Evolutionary conservation across 2,113 vertebrate species (phyloP), one percentile per base, ranked within the genome.

Genomic region (Euleptes europaea): DNA sequence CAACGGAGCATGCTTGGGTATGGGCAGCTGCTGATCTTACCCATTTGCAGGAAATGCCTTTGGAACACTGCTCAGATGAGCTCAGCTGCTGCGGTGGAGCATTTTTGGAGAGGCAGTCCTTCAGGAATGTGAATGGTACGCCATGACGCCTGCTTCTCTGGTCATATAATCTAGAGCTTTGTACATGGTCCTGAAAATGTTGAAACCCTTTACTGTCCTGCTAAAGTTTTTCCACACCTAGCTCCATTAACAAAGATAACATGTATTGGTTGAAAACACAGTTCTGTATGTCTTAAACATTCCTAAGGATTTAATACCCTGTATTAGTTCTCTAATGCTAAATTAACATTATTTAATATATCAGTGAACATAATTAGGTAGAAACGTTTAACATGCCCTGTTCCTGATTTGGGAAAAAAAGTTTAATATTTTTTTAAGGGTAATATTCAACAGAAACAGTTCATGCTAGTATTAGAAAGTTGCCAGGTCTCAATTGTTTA

Each of bases 401-500:
- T 76, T 60, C 83, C 78, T 80, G 82, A 84, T 88, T 93, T 90
- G 90, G n/a, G n/a, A n/a, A n/a, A n/a, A n/a, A n/a, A n/a, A n/a
- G n/a, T n/a, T n/a, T n/a, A n/a, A n/a, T n/a, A n/a, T n/a, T n/a
- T n/a, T n/a, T n/a, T n/a, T n/a, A n/a, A n/a, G n/a, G n/a, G n/a
- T n/a, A n/a, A n/a, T n/a, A 83, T 80, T 86, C 88, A 88, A 92
- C 78, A 91, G 83, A 88, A 83, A 82, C 80, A 66, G 91, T 88
- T 92, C 81, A 84, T 81, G 26, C 4, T 57, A 90, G 80, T 85
- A 83, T 84, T 40, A 92, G 87, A 72, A 90, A 91, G 70, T 84
- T 86, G 78, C 42, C 1, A 88, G 40, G 40, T 85, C 47, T 82
- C 8, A 44, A 63, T 69, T 88, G 81, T 91, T 81, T 90, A 78